Evolutionary conservation across 2,113 vertebrate species (phyloP), one percentile per base, ranked within the genome.

Genomic region (Grus americana): DNA sequence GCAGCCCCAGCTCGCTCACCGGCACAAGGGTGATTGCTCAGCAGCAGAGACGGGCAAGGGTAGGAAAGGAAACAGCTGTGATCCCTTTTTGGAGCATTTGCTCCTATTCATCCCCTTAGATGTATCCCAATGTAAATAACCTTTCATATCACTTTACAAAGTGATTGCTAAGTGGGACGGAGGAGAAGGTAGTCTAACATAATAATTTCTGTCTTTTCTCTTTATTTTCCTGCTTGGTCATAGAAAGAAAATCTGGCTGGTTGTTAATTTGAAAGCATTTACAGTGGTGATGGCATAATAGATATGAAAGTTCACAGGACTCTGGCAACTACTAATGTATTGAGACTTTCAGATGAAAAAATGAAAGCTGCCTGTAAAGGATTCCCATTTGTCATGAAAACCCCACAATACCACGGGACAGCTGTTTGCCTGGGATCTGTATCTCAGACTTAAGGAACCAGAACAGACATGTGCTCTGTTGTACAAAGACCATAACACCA

Each of bases 31-130:
- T 0, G 0, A 49, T 17, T 61, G 74, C 44, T 46, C 52, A 27
- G 86, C 9, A 4, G 32, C 49, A 81, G 66, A 61, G 62, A 65
- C 68, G 74, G 71, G 71, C 38, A 70, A 49, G 59, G 65, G 54
- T 34, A 72, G 63, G 85, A 96, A 68, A 93, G 85, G 90, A 94
- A 95, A 70, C 87, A 88, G 78, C 87, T 88, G 59, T 29, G 58
- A 83, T 76, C 67, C 54, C 40, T 76, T 90, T 79, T n/a, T 29
- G 46, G 59, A 94, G 12, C 3, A 0, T 58, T 93, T 91, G 55
- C 36, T 89, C 52, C 50, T 86, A 32, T 78, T 88, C 75, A 81
- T 74, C 47, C 68, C 66, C 44, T 91, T 44, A 94, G 76, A 84
- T 15, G 32, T 57, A 92, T 86, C 67, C 47, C 49, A 73, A 32